Base-by-base conservation (phyloP, 2,888 invertebrate genomes). In the Lobophora halterata region DNA sequence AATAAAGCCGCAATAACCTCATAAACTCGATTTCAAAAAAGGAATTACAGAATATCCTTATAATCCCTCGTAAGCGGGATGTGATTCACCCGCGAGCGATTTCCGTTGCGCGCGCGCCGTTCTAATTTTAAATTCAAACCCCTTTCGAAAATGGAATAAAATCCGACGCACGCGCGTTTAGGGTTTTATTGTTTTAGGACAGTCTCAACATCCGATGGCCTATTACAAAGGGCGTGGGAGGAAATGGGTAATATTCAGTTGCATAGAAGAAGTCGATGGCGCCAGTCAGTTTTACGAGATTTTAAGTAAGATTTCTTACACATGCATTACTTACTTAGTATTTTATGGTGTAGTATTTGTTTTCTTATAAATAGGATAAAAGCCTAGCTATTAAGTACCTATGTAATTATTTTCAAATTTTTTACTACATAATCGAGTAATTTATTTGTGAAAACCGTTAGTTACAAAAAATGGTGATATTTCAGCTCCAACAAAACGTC, bases 71-170 rank as follows among this genome's bases (percentile, higher is more conserved):
- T 53, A 53, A 48, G 40, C 49, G 50, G 55, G 58, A 59, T 51
- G 59, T 85, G 86, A 85, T 72, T 86, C 85, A 86, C 59, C 58
- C 66, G 45, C 57, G 27, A 65, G 69, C 77, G 68, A 81, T 86
- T 86, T 86, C 86, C 86, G 80, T 65, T 64, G 78, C 66, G 64
- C 71, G 66, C 65, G 66, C 43, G 65, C 65, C 68, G 73, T 69
- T 83, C 85, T 86, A 85, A 77, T 70, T 80, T 76, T 83, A 81
- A 76, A 79, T 71, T 64, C 69, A 73, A 77, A 73, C 86, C 85
- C 81, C 78, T 71, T 72, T 68, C 74, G 58, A 69, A 74, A 71
- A 83, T 74, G 85, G 81, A 76, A 82, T 80, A 82, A 83, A 85
- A 80, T 79, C 75, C 70, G 59, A 65, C 68, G 67, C 72, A 65